Conservation (phyloP, 2,113 vertebrate genomes). For the Rutilus rutilus region DNA sequence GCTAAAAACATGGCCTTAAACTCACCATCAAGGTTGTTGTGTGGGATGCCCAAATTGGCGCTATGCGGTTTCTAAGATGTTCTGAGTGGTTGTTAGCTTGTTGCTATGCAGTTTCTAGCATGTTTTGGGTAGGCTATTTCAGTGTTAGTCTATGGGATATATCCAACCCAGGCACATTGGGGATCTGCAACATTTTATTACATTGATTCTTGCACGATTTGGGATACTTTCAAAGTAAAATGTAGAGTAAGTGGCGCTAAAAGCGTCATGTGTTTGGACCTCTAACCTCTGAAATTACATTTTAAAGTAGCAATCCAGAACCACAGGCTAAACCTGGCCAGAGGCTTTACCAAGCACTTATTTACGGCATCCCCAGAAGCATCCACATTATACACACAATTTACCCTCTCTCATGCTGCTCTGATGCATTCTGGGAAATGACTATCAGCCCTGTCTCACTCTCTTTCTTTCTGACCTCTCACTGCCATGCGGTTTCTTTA, state of each 20-base stretch:
- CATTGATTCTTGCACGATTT: neutral
- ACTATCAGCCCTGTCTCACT: conserved; percentile 7
- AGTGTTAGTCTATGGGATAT: neutral
- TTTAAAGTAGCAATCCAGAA: conserved; percentile 1
- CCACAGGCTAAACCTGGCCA: neutral
- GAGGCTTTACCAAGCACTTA: conserved; percentile 34
- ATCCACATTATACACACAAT: conserved; percentile 26
- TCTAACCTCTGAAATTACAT: neutral
- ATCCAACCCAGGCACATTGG: too few species aligned
- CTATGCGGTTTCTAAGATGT: neutral
- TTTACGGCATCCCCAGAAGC: conserved; percentile 17
- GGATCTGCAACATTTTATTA: neutral
- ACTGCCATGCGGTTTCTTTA: neutral
- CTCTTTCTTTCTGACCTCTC: neutral
- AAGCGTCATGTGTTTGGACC: neutral
- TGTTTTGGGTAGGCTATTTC: neutral
- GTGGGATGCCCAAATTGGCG: neutral
- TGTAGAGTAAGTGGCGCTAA: neutral
- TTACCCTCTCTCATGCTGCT: conserved; percentile 16
- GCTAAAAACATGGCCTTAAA: neutral
- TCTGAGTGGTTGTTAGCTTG: neutral
- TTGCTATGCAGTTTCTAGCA: neutral
- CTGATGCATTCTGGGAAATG: conserved; percentile 37
- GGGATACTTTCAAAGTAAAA: neutral
- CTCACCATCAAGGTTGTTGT: neutral